phyloP scores from a whole-genome alignment of 2,888 invertebrate species.

The Ophioninae sp. region DNA sequence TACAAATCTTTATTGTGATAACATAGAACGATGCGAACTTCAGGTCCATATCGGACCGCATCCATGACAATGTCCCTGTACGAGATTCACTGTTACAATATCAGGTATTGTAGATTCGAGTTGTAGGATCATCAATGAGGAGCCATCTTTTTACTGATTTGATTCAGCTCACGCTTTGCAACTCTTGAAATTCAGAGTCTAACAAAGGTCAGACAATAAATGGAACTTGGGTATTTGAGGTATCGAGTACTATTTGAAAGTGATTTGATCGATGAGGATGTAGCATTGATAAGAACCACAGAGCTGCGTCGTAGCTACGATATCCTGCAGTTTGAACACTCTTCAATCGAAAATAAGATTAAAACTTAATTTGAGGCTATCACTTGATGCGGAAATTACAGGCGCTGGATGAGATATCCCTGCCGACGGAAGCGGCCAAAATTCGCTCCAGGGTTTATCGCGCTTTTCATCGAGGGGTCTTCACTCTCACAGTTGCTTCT shows the following conservation, averaged over 20 bases:
- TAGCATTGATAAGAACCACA: conserved; percentile 6
- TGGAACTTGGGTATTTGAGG: no score
- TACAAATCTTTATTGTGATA: no score
- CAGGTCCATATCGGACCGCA: no score
- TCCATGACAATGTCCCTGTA: no score
- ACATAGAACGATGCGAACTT: no score
- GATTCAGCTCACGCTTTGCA: no score
- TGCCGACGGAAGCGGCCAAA: conserved; percentile 43
- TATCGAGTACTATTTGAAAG: neutral
- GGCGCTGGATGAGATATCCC: conserved; percentile 57
- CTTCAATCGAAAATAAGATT: conserved; percentile 67
- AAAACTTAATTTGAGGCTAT: conserved; percentile 69
- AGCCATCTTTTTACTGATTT: no score
- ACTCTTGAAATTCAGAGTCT: no score
- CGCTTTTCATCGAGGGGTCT: conserved; percentile 41
- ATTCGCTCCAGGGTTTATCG: conserved; percentile 45
- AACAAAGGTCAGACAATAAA: no score
- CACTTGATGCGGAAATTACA: conserved; percentile 69
- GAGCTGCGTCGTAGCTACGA: neutral
- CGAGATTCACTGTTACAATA: no score
- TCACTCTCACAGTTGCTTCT: neutral
- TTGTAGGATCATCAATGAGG: no score
- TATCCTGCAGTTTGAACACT: conserved; percentile 17
- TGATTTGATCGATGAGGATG: conserved; percentile 12
- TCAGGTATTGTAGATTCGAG: no score